Conservation (phyloP, 2,113 vertebrate genomes). For the Eleginops maclovinus region DNA sequence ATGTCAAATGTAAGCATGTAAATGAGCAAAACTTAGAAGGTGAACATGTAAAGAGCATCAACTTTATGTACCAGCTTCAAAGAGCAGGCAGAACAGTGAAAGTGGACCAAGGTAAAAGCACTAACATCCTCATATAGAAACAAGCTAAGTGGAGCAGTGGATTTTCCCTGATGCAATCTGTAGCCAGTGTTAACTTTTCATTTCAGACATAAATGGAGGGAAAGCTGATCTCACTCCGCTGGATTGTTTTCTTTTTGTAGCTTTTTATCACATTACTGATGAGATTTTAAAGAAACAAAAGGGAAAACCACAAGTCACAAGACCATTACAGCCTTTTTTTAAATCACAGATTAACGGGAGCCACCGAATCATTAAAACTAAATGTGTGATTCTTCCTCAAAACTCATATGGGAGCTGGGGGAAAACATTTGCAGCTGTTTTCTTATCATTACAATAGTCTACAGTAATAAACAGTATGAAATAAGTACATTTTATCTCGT, state of each 20-base stretch:
- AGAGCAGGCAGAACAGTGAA: neutral
- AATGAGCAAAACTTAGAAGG: no score
- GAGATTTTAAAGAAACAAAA: constrained; percentile 36
- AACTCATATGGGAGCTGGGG: constrained; percentile 17
- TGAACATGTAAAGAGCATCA: no score
- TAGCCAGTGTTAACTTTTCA: constrained; percentile 30
- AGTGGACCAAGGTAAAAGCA: neutral
- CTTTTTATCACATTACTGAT: constrained; percentile 30
- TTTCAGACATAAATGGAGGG: constrained; percentile 1
- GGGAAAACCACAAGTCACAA: constrained; percentile 5
- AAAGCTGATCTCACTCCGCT: neutral
- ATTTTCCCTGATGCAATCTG: constrained; percentile 23
- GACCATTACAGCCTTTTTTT: neutral
- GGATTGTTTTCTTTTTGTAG: constrained; percentile 20
- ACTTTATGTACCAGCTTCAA: neutral
- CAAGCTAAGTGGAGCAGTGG: neutral
- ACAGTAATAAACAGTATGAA: neutral
- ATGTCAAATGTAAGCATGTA: neutral
- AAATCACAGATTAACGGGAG: constrained; percentile 17
- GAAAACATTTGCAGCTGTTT: constrained; percentile 1
- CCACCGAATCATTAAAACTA: neutral
- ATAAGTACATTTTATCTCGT: neutral
- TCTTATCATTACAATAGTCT: constrained; percentile 25
- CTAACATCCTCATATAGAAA: neutral
- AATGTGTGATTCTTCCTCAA: constrained; percentile 13